Conservation (phyloP, 2,113 vertebrate species). For the Sinocyclocheilus maitianheensis region DNA sequence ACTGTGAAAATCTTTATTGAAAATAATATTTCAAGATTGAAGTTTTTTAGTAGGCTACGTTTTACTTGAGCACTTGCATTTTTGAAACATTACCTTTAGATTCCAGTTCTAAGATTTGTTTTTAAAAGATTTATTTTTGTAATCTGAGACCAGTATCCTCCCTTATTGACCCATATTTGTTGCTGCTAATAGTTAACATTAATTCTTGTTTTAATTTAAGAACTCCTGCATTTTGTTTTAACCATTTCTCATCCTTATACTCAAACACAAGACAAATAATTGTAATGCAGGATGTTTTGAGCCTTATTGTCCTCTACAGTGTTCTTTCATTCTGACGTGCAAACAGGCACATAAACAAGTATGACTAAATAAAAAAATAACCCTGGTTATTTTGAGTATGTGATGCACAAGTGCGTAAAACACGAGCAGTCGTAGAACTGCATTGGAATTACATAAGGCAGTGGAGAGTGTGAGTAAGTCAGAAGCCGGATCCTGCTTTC, state of each 20-base stretch:
- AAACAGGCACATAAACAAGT: not conserved
- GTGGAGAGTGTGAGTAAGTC: conserved; percentile 35
- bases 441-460: conserved; percentile 57
- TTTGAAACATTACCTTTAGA: not conserved
- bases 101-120: not conserved
- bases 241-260: not conserved
- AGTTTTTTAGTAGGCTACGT: not conserved
- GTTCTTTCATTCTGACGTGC: not conserved
- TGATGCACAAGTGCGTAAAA: not conserved
- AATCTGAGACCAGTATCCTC: not conserved
- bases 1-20: too few species aligned
- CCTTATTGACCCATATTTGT: not conserved
- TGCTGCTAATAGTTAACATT: not conserved
- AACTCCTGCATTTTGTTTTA: not conserved
- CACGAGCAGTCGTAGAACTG: conserved; percentile 14
- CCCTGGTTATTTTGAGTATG: not conserved
- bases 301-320: not conserved
- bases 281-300: conserved; percentile 1
- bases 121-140: not conserved
- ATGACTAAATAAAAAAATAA: conserved; percentile 16
- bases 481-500: conserved; percentile 54
- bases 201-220: not conserved
- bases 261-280: not conserved
- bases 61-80: not conserved
- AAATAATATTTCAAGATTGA: not conserved